These are phyloP conservation scores for Damaliscus lunatus DNA, from an alignment of 2,113 vertebrate species.

Conservation along the genomic window DNA sequence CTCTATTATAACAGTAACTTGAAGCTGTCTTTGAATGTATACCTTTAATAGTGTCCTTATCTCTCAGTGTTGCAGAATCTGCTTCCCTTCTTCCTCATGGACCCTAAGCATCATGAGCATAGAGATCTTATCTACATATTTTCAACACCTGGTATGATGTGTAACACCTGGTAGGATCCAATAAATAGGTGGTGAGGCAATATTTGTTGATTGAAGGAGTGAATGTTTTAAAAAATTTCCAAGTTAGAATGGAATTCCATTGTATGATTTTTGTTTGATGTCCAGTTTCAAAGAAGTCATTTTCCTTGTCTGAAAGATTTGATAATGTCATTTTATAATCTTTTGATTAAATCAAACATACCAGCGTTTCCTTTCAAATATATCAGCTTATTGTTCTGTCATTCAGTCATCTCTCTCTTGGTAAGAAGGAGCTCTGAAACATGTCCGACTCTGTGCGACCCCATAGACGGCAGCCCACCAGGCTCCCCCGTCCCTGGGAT, in stretches of 20 bases:
- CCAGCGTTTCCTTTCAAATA: conserved; percentile 47
- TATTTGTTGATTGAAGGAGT: not conserved
- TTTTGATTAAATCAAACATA: conserved; percentile 60
- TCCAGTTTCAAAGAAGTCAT: conserved; percentile 35
- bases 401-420: conserved; percentile 59
- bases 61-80: not conserved
- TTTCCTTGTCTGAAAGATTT: conserved; percentile 54
- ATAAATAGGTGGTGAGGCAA: not conserved
- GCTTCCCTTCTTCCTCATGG: not conserved
- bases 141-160: not conserved
- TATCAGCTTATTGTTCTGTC: conserved; percentile 6
- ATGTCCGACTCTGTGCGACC: no score
- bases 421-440: conserved; percentile 56
- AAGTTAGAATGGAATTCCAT: conserved; percentile 26
- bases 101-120: not conserved
- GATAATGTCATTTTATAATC: conserved; percentile 45
- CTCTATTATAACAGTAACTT: not conserved
- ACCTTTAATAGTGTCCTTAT: not conserved
- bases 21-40: not conserved
- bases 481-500: no score
- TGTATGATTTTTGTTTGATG: conserved; percentile 50
- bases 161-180: not conserved
- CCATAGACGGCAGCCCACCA: no score
- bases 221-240: not conserved
- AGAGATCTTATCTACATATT: not conserved